Evolutionary conservation across 2,888 invertebrate species (phyloP), one percentile per base, ranked within the genome.

Genomic region (Cephus spinipes): DNA sequence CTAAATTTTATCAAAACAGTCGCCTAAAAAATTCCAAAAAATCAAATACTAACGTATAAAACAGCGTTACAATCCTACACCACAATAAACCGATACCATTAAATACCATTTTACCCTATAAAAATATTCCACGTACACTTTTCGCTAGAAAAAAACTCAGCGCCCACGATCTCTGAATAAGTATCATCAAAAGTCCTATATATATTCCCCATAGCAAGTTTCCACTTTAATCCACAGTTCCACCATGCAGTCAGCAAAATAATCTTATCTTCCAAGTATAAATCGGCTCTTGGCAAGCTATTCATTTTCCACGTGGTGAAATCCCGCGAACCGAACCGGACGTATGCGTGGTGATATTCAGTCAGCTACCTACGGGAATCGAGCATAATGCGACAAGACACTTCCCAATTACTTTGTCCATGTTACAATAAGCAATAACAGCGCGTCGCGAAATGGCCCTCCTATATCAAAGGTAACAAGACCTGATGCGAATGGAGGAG

Each of bases 381-480:
- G 55, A 55, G 71, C 23, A 71, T 71, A 71, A 71, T 33, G 71
- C 71, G 71, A 71, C 33, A 32, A 75, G 74, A 77, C 75, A 77
- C 71, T 77, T 77, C 35, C 77, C 77, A 77, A 77, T 77, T 77
- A 77, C 77, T 77, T 77, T 73, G 55, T 40, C 77, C 77, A 74
- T 75, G 77, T 75, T 77, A 75, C 77, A 77, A 77, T 77, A 77
- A 77, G 77, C 77, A 77, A 77, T 77, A 77, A 75, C 77, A 77
- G 31, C 69, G 69, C 75, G 71, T 74, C 74, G 74, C 77, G 73
- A 75, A 77, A 74, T 77, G 73, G 40, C 69, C 71, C 75, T 77
- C 77, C 77, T 77, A 77, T 77, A 55, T 55, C 55, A 35, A 35
- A 33, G 36, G 79, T 81, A 85, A 86, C 85, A 84, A 83, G 85